phyloP scores from a whole-genome alignment of 2,888 invertebrate species.

The Parnassius smintheus region DNA sequence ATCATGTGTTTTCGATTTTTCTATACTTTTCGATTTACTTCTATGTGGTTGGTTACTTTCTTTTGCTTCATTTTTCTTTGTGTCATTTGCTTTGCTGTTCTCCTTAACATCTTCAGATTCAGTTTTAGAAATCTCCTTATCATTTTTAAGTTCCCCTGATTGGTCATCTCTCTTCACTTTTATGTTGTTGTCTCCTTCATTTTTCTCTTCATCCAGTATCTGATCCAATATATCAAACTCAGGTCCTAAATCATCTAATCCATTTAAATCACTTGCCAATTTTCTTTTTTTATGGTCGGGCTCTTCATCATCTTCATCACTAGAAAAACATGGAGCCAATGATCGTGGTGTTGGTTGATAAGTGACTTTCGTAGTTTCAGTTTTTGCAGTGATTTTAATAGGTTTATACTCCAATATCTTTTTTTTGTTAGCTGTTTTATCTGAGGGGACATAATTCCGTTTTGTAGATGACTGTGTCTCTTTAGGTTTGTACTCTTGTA shows the following conservation, averaged over 20 bases:
- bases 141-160: constrained; percentile 28
- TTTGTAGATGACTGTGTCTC: constrained; percentile 49
- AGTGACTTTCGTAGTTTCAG: constrained; percentile 50
- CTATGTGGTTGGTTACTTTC: constrained; percentile 40
- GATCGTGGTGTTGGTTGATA: constrained; percentile 74
- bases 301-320: constrained; percentile 72
- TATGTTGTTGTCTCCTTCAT: constrained; percentile 32
- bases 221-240: constrained; percentile 78
- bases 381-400: constrained; percentile 54
- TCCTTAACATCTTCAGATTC: constrained; percentile 28
- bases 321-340: constrained; percentile 72
- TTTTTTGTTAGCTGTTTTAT: constrained; percentile 60
- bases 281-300: constrained; percentile 63
- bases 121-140: constrained; percentile 36
- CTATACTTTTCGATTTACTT: constrained; percentile 44
- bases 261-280: constrained; percentile 63
- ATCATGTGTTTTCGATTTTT: constrained; percentile 41
- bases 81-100: too few relatives aligned
- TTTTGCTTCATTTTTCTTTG: constrained; percentile 35
- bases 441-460: constrained; percentile 70
- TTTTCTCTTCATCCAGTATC: constrained; percentile 74
- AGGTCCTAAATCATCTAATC: constrained; percentile 70
- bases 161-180: constrained; percentile 32
- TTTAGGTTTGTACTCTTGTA: constrained; percentile 64
- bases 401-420: constrained; percentile 74